Percentiles rank a stretch among this genome's conserved stretches.
Conservation (phyloP, 2,113 vertebrate species). For the Neolamprologus sp. region DNA sequence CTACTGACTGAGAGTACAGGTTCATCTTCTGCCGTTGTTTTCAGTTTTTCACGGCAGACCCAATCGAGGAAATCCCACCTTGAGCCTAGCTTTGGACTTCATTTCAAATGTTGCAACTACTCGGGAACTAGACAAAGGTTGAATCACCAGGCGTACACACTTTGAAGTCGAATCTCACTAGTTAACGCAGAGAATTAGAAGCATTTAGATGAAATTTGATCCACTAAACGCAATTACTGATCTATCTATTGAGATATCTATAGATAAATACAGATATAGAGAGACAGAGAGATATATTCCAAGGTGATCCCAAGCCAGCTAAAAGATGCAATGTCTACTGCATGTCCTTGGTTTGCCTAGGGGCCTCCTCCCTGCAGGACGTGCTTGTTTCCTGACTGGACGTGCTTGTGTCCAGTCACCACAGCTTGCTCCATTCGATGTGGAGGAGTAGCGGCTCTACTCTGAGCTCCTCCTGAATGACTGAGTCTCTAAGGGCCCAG, state of each 20-base stretch:
- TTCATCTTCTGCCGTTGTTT: not conserved
- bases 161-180: not conserved
- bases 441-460: not conserved
- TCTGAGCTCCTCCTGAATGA: not conserved
- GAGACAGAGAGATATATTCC: fast-evolving
- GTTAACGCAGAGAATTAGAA: not conserved
- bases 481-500: not conserved
- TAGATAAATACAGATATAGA: not conserved
- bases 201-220: not conserved
- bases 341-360: not conserved
- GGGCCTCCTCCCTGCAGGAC: not conserved
- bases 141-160: not conserved
- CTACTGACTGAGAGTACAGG: not conserved
- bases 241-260: not conserved
- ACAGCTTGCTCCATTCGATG: not conserved
- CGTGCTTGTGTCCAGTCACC: not conserved
- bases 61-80: conserved; percentile 10
- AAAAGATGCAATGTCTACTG: not conserved
- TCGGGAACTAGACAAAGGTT: not conserved
- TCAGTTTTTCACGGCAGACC: not conserved
- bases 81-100: conserved; percentile 26
- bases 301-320: not conserved
- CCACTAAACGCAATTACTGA: not conserved
- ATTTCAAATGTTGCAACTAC: not conserved
- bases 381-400: too few species aligned